These are phyloP conservation scores for Lepus oiostolus DNA, from an alignment of 2,797 vertebrate species.

Conservation along the genomic window DNA sequence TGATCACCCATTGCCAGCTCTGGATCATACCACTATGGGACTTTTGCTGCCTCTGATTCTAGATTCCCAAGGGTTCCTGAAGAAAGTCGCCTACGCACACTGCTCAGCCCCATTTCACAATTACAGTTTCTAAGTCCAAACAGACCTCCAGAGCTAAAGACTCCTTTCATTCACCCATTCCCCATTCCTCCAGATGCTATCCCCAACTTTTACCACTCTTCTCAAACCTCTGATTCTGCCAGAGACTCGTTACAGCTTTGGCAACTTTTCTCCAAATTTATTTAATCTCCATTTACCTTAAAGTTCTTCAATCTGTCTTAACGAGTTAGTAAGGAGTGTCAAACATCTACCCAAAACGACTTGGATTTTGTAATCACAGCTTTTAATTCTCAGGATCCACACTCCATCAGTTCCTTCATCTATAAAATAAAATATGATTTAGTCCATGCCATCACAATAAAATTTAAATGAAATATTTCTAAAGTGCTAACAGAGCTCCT, in stretches of 20 bases:
- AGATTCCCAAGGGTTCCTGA: not conserved
- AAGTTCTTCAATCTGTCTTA: not conserved
- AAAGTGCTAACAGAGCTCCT: not conserved
- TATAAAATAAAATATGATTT: not conserved
- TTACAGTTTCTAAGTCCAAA: not conserved
- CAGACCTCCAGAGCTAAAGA: not conserved
- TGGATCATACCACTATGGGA: not conserved
- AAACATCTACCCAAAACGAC: not conserved
- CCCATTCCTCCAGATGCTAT: not conserved
- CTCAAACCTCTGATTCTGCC: not conserved
- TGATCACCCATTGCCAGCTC: not conserved
- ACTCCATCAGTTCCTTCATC: not conserved
- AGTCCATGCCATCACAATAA: not conserved
- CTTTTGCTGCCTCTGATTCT: not conserved
- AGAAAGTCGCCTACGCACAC: not conserved
- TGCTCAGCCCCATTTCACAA: not conserved
- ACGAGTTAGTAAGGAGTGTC: not conserved
- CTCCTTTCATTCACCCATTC: not conserved
- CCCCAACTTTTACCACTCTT: not conserved
- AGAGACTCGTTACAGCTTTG: not conserved
- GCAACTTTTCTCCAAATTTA: not conserved
- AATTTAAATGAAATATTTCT: not conserved
- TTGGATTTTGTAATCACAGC: not conserved
- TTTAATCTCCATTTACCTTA: not conserved
- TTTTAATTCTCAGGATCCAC: not conserved